A percentile compares a stretch with the other conserved stretches of the same genome.
Conservation (phyloP, 2,113 vertebrate species). For the Garra rufa region DNA sequence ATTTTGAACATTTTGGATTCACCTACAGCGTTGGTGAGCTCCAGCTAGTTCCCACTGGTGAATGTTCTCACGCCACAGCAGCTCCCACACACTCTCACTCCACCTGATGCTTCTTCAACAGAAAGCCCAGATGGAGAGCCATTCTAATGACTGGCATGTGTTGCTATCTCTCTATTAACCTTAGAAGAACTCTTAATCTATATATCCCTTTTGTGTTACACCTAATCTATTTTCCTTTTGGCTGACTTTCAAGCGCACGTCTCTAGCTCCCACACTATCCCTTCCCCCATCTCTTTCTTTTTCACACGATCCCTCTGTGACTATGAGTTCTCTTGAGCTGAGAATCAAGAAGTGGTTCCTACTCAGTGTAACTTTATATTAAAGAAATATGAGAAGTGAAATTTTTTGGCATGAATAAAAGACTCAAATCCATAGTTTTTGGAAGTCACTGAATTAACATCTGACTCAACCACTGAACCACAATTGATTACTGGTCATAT, state of each 20-base stretch:
- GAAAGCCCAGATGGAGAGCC: slow-evolving; percentile 44
- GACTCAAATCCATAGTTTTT: neutral
- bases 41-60: slow-evolving; percentile 18
- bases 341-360: neutral
- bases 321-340: neutral
- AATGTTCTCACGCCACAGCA: slow-evolving; percentile 40
- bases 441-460: neutral
- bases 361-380: neutral
- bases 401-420: neutral
- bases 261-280: neutral
- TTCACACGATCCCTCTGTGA: slow-evolving; percentile 4
- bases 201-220: slow-evolving; percentile 15
- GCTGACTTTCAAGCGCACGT: neutral
- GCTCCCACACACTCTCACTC: slow-evolving; percentile 41
- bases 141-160: slow-evolving; percentile 38
- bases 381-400: neutral
- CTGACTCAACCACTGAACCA: neutral
- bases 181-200: slow-evolving; percentile 21
- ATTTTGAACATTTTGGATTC: slow-evolving; percentile 11
- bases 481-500: neutral
- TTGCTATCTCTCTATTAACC: slow-evolving; percentile 1
- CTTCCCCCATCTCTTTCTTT: neutral
- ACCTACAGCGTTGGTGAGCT: slow-evolving; percentile 6
- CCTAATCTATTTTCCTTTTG: slow-evolving; percentile 31
- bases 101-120: slow-evolving; percentile 47